Base-by-base conservation (phyloP, 2,113 vertebrate species). In the Toxotes jaculatrix region DNA sequence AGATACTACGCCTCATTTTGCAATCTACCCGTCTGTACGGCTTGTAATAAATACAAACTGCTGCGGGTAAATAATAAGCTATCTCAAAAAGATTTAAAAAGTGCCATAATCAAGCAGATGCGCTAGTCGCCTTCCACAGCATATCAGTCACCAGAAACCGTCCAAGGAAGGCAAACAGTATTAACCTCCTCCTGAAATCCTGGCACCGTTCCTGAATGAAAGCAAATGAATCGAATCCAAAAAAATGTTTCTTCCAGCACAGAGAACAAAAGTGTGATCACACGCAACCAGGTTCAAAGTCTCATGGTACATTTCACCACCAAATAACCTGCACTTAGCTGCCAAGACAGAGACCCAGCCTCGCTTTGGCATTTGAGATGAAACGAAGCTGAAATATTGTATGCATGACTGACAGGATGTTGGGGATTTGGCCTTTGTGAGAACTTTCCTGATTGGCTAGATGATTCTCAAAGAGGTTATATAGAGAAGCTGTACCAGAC, bases 371-470 rank as follows among this genome's bases (percentile, higher is more conserved):
- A 83, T 87, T 81, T 79, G 57, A 70, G 73, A 86, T 76, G 51
- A 86, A 86, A 76, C 76, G 55, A 75, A 87, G 66, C 74, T 42
- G 76, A 83, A 87, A 81, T 77, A 59, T 45, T 78, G 80, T 31
- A 84, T 66, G 74, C 74, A 47, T 77, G 75, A 78, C 82, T 79
- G 88, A 77, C 70, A 68, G 79, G 68, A 77, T 70, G 84, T 65
- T 65, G 69, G 51, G 77, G 70, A 62, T 68, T 70, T 84, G 80
- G 64, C 85, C 81, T 87, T 85, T 80, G 49, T 69, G 59, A 51
- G 45, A 55, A 49, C 77, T 74, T 38, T 31, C 71, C 68, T 80
- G 71, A 85, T 87, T 69, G 74, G 80, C 38, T 65, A 49, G 63
- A 80, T 79, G 74, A 72, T 85, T 70, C 70, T 80, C 60, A 47